phyloP scores from a whole-genome alignment of 2,888 invertebrate genomes.

The Octodonta nipae region DNA sequence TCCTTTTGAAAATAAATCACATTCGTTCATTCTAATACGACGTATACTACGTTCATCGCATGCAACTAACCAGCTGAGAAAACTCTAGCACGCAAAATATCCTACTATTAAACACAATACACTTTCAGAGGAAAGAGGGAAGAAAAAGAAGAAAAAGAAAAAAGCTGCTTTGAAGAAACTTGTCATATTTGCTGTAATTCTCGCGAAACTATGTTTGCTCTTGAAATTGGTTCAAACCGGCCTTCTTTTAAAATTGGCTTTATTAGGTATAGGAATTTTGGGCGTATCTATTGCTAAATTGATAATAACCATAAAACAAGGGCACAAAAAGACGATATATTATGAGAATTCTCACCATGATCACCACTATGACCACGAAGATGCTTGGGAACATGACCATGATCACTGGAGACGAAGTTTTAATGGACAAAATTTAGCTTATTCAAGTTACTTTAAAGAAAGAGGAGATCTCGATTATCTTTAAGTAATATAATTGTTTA shows the following conservation, averaged over 20 bases:
- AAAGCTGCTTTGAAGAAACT: slow-evolving; percentile 53
- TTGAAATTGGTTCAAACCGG: slow-evolving; percentile 60
- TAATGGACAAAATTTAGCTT: slow-evolving; percentile 25
- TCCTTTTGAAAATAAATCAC: not conserved
- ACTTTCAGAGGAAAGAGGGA: slow-evolving; percentile 30
- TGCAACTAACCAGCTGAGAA: slow-evolving; percentile 12
- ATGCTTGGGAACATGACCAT: slow-evolving; percentile 32
- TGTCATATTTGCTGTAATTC: slow-evolving; percentile 52
- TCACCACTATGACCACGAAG: slow-evolving; percentile 52
- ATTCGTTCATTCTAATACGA: slow-evolving; percentile 1
- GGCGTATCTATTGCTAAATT: slow-evolving; percentile 57
- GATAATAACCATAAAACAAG: slow-evolving; percentile 57
- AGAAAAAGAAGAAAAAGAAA: slow-evolving; percentile 56
- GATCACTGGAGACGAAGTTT: slow-evolving; percentile 23
- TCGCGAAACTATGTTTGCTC: slow-evolving; percentile 57
- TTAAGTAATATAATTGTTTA: too few species aligned
- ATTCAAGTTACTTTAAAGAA: too few species aligned
- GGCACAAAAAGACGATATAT: slow-evolving; percentile 63
- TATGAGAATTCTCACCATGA: slow-evolving; percentile 75
- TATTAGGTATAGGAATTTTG: slow-evolving; percentile 54
- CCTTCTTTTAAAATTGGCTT: slow-evolving; percentile 63
- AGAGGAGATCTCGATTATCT: too few species aligned
- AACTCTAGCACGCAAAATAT: not conserved
- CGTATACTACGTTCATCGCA: slow-evolving; percentile 13
- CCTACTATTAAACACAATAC: slow-evolving; percentile 8